Evolutionary conservation across 2,113 vertebrate genomes (phyloP), one percentile per base, ranked within the genome.

Genomic region (Hystrix brachyura): DNA sequence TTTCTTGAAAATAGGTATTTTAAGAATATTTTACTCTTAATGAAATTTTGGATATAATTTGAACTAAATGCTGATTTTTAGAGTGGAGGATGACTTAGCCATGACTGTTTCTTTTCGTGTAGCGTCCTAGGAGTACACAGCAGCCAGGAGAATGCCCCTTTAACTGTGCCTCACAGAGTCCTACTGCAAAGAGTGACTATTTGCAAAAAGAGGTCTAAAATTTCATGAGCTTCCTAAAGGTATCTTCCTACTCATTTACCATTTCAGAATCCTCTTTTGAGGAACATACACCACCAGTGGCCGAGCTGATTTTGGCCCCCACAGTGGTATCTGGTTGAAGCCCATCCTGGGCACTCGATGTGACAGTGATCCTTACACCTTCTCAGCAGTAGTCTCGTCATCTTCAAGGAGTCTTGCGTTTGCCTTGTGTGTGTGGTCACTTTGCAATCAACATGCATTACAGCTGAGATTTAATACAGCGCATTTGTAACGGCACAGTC

Each of bases 81-180:
- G 51, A 43, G 57, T 0, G 3, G 38, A 15, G 80, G 12, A 34
- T 2, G 19, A 34, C 21, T 17, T 27, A 0, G 1, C 48, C 13
- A 12, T 0, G 11, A 0, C 0, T 0, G 14, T 9, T 53, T 19
- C 65, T 9, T 55, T 0, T 14, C 5, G 27, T 0, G 0, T 0
- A 0, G 55, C 25, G 13, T 3, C 9, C 18, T 13, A 34, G 29
- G 23, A 5, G 38, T 0, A 0, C 3, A 6, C 0, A 8, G n/a
- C 29, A 0, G 29, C 25, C 21, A 3, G 60, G 4, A 12, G n/a
- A 29, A 2, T 0, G 5, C 0, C 38, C 46, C 18, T 19, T 55
- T 13, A 5, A 27, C 60, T 1, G 0, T 0, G 51, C 29, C 11
- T 27, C 38, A 17, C 23, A 17, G 53, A 57, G 43, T 12, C 59